Percentiles rank a stretch among this genome's conserved stretches.
phyloP scores from a whole-genome alignment of 2,888 invertebrate genomes.

The Drosophila affinis region DNA sequence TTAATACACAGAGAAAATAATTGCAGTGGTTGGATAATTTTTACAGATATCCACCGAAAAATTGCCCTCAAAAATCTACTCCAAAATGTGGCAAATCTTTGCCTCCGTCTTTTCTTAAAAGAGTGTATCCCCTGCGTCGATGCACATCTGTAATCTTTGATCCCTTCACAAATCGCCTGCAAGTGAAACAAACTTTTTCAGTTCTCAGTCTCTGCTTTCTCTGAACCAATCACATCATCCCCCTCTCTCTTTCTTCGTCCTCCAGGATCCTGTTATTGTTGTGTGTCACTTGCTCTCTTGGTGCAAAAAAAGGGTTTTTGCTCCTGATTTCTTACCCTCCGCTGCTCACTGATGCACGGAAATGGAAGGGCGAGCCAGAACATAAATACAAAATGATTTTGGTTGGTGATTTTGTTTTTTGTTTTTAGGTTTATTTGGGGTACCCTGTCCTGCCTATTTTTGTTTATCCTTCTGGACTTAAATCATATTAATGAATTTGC shows the following conservation, averaged over 20 bases:
- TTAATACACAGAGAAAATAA: no score
- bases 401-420: slow-evolving; percentile 1
- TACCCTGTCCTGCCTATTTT: slow-evolving; percentile 18
- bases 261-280: not conserved
- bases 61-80: no score
- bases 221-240: not conserved
- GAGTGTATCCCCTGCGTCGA: slow-evolving; percentile 1
- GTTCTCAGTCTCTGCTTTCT: slow-evolving; percentile 27
- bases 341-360: slow-evolving; percentile 68
- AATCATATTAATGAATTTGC: slow-evolving; percentile 75
- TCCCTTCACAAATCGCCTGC: not conserved
- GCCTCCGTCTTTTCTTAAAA: not conserved
- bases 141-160: not conserved
- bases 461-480: slow-evolving; percentile 51
- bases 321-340: slow-evolving; percentile 5
- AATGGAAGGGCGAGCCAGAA: slow-evolving; percentile 46
- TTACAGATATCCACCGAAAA: no score
- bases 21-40: no score
- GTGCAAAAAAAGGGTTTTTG: slow-evolving; percentile 34
- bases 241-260: not conserved
- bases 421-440: slow-evolving; percentile 23
- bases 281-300: not conserved
- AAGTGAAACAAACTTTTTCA: slow-evolving; percentile 39
- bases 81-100: no score
- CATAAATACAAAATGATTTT: slow-evolving; percentile 53